Base-by-base conservation (phyloP, 1,140 invertebrate genomes). In the Drosophila ananassae region DNA sequence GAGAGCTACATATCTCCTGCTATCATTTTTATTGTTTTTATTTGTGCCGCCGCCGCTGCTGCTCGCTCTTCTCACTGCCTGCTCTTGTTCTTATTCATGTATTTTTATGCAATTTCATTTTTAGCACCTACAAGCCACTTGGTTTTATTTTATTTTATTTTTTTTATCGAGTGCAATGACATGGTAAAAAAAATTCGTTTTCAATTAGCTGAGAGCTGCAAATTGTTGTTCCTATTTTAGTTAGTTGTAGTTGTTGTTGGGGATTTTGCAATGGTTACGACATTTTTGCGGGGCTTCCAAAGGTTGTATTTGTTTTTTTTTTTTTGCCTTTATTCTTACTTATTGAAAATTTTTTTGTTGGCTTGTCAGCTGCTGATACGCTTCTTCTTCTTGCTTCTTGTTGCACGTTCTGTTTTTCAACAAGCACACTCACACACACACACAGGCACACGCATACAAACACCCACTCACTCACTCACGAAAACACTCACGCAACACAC, bases 201-300 rank as follows among this genome's bases (percentile, higher is more conserved):
- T 84, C 66, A 83, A 84, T 83, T 84, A 84, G 80, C 76, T 75
- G 57, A 71, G 67, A 71, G 32, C 75, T 71, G 78, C 53, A 47
- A 80, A 71, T 69, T 76, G 39, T 83, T 53, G 32, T 56, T 63
- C 54, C 48, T 46, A 46, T 44, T 37, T 48, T 39, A 21, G 30
- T 37, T 60, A 13, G 56, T 61, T 68, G 62, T 37, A n/a, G 34
- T 37, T 37, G 10, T 37, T 37, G 10, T 37, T 37, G 34, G 34
- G 34, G 34, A 37, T 37, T 37, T 37, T 37, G 34, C 60, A 60
- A 64, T 69, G 63, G 73, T 81, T 81, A 81, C 78, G 71, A 66
- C 57, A 79, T 47, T 55, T 57, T 67, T 56, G 54, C 56, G 54
- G 54, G 64, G 76, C 58, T 61, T 73, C 69, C 69, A 62, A 57